phyloP scores from a whole-genome alignment of 2,888 invertebrate genomes.

The Eupithecia dodoneata region DNA sequence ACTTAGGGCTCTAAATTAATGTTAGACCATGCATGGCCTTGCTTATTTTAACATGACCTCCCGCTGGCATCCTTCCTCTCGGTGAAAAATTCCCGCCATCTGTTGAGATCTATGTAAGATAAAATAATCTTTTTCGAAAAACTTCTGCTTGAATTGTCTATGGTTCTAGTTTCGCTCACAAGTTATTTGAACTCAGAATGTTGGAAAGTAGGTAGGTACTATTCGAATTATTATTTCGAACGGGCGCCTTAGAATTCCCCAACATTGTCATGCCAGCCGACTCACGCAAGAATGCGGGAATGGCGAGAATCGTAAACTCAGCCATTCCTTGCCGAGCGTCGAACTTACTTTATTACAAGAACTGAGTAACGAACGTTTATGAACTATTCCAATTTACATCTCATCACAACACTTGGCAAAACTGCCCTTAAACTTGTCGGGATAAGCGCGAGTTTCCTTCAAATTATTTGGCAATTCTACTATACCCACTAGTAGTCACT shows the following conservation, averaged over 20 bases:
- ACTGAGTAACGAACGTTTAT: constrained; percentile 31
- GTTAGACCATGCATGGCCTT: no score
- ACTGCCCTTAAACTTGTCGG: constrained; percentile 21
- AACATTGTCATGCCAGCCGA: constrained; percentile 43
- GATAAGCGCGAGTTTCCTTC: constrained; percentile 24
- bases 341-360: constrained; percentile 47
- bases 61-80: no score
- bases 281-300: constrained; percentile 45
- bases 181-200: background rate
- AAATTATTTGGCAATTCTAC: constrained; percentile 11
- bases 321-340: constrained; percentile 47
- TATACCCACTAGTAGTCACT: background rate
- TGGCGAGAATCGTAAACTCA: constrained; percentile 48
- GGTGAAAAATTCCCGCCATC: no score
- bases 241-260: constrained; percentile 35
- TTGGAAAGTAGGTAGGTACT: background rate
- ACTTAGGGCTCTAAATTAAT: no score
- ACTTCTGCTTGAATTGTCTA: background rate
- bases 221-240: constrained; percentile 7
- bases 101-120: no score
- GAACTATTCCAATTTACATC: constrained; percentile 69
- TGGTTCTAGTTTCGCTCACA: background rate
- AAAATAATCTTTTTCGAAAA: background rate
- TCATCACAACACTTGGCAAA: constrained; percentile 26
- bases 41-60: background rate